Conservation (phyloP, 2,797 vertebrate species). For the Cetoscarus ocellatus region DNA sequence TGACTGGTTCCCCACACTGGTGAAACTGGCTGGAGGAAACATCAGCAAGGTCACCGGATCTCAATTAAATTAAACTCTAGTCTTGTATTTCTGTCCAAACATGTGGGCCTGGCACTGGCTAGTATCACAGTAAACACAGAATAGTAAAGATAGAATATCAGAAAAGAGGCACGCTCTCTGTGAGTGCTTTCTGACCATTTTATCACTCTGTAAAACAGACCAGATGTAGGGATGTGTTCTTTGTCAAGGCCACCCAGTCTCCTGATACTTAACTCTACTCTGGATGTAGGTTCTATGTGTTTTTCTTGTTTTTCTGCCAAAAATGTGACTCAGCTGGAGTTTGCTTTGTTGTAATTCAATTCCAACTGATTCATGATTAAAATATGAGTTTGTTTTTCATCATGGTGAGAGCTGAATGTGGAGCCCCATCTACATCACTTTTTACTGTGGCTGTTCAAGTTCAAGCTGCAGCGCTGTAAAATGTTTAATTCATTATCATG, state of each 20-base stretch:
- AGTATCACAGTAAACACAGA: background rate
- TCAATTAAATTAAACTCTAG: too few relatives aligned
- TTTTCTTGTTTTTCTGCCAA: background rate
- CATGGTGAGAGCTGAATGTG: background rate
- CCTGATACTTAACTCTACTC: background rate
- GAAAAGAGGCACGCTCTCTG: background rate
- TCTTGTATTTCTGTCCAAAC: too few relatives aligned
- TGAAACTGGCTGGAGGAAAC: constrained; percentile 91
- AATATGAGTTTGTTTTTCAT: background rate
- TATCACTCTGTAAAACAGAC: constrained; percentile 6
- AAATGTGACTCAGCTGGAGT: background rate
- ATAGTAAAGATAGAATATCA: background rate
- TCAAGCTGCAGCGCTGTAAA: constrained; percentile 18
- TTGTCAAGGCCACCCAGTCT: background rate
- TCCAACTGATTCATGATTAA: background rate
- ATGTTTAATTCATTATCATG: background rate
- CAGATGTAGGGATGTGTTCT: background rate
- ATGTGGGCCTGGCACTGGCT: background rate
- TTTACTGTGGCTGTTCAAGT: background rate
- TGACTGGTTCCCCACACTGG: constrained; percentile 97
- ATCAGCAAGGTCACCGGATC: constrained; percentile 70
- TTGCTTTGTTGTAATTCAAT: background rate
- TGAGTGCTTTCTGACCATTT: background rate
- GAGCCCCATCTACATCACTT: background rate
- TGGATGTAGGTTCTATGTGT: background rate